phyloP scores from a whole-genome alignment of 2,888 invertebrate species.

The Pelosia muscerda region DNA sequence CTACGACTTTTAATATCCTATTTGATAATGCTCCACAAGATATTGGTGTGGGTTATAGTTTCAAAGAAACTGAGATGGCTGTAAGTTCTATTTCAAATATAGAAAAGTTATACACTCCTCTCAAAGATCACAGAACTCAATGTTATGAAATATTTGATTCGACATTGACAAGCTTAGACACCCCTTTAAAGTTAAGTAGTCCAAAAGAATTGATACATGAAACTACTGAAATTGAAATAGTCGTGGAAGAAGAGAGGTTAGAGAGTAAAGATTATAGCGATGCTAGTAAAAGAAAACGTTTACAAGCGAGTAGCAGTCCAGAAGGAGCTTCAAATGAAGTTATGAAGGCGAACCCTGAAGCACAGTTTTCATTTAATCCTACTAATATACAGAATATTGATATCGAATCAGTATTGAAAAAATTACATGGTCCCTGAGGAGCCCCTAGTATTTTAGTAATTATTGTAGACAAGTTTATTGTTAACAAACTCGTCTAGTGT shows the following conservation, averaged over 20 bases:
- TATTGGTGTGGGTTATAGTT: slow-evolving; percentile 52
- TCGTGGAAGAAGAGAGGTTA: slow-evolving; percentile 68
- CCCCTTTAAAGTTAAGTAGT: slow-evolving; percentile 71
- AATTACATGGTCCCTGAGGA: slow-evolving; percentile 78
- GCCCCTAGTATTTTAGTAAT: slow-evolving; percentile 20
- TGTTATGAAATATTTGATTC: slow-evolving; percentile 81
- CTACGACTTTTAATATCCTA: slow-evolving; percentile 64
- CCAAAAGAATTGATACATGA: slow-evolving; percentile 57
- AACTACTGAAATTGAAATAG: slow-evolving; percentile 66
- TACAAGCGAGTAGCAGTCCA: slow-evolving; percentile 59
- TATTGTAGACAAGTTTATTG: slow-evolving; percentile 14
- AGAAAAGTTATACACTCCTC: slow-evolving; percentile 75
- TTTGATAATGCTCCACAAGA: slow-evolving; percentile 61
- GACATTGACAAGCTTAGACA: slow-evolving; percentile 80
- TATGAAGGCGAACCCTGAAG: slow-evolving; percentile 72
- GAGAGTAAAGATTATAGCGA: slow-evolving; percentile 60
- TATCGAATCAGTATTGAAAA: slow-evolving; percentile 80
- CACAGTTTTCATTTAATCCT: slow-evolving; percentile 70
- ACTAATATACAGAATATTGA: slow-evolving; percentile 80
- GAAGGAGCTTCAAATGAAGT: slow-evolving; percentile 65
- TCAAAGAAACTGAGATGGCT: slow-evolving; percentile 73
- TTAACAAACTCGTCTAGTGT: background rate
- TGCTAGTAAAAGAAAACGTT: slow-evolving; percentile 72
- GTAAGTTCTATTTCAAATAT: slow-evolving; percentile 73
- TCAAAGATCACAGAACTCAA: slow-evolving; percentile 71